Conservation (phyloP, 2,888 invertebrate species). For the Altica lythri region DNA sequence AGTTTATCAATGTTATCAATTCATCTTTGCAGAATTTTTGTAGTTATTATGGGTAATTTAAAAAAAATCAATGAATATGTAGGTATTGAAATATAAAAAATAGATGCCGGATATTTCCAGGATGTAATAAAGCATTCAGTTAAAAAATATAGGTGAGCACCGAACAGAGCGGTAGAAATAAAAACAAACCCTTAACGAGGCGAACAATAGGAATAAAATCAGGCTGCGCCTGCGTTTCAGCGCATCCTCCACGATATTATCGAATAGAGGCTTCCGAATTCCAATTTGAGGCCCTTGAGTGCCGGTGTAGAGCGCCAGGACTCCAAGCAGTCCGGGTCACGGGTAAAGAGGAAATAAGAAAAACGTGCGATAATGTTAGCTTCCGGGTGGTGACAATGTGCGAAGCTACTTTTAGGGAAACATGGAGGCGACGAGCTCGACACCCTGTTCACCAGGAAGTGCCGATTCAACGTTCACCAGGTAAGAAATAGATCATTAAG, state of each 20-base stretch:
- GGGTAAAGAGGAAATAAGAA: constrained; percentile 16
- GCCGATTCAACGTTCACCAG: constrained; percentile 56
- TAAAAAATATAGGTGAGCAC: constrained; percentile 16
- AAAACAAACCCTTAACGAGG: constrained; percentile 21
- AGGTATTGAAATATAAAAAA: too few relatives aligned
- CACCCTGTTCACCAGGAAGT: constrained; percentile 51
- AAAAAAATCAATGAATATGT: too few relatives aligned
- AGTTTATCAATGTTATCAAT: too few relatives aligned
- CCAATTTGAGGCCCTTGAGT: constrained; percentile 28
- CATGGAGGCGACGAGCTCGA: constrained; percentile 58
- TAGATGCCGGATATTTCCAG: too few relatives aligned
- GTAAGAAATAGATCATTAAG: constrained; percentile 35
- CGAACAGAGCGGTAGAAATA: constrained; percentile 7
- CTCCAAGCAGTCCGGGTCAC: constrained; percentile 19
- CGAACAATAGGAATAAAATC: constrained; percentile 25
- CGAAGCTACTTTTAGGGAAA: constrained; percentile 26
- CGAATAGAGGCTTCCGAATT: constrained; percentile 31
- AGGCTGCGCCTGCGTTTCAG: constrained; percentile 31
- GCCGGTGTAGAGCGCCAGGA: constrained; percentile 16
- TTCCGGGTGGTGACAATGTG: constrained; percentile 36
- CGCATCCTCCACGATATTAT: constrained; percentile 30
- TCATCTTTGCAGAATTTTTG: too few relatives aligned
- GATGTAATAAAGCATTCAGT: too few relatives aligned
- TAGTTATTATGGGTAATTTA: too few relatives aligned
- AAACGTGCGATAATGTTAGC: constrained; percentile 28